Evolutionary conservation across 2,888 invertebrate genomes (phyloP), one percentile per base, ranked within the genome.

Genomic region (Heliconius sara): DNA sequence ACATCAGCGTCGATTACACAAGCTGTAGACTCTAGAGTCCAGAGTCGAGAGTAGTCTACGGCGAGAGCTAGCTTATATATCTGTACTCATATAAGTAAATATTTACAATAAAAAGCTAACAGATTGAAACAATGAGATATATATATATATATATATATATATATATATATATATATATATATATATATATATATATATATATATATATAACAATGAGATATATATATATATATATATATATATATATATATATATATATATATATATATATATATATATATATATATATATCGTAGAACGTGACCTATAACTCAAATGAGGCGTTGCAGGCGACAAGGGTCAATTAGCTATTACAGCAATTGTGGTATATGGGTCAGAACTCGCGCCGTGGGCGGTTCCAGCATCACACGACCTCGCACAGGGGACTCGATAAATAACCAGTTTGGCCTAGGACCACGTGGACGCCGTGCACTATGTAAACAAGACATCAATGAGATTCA

Each of bases 271-370:
- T 27, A 27, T 27, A 27, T 27, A 27, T 27, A 27, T 34, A 34
- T 34, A 39, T 39, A 39, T 39, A 60, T 34, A 60, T 79, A 81
- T 68, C 60, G 63, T 39, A 66, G 77, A 34, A 78, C 72, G 72
- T 66, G 77, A 77, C 39, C 77, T 63, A 75, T 79, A 81, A 81
- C 77, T 79, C 39, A 80, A 71, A 82, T 82, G 83, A 80, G 84
- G 79, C 79, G 82, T 80, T 83, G 84, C 81, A 84, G 84, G 84
- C 85, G 84, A 81, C 79, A 81, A 76, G 79, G 85, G 85, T 85
- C 85, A 85, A 83, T 83, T 83, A 82, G 81, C 80, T 77, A 82
- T 84, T 85, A 84, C 52, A 57, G 78, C 81, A 84, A 83, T 83
- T 84, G 83, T 65, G 30, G 80, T 71, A 82, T 82, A 81, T 83